A percentile compares a stretch with the other conserved stretches of the same genome.
Evolutionary conservation across 2,888 invertebrate species (phyloP).

Genomic region (Iselma pallidipennis): DNA sequence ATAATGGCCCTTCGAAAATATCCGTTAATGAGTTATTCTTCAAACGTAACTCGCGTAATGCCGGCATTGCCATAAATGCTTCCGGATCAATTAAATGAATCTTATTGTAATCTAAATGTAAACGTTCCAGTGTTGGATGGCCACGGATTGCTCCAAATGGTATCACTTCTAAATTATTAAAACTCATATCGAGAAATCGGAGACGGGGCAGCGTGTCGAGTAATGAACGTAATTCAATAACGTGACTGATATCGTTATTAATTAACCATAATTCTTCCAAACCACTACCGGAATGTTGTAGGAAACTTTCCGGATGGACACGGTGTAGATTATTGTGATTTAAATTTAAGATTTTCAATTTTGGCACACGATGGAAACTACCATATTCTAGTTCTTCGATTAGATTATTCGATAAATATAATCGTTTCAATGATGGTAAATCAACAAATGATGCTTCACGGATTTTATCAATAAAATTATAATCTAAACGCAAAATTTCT

Average conservation of each 20-base stretch:
- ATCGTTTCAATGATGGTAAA: slow-evolving; percentile 68
- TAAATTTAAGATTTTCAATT: slow-evolving; percentile 71
- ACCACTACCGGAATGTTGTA: slow-evolving; percentile 72
- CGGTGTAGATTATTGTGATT: slow-evolving; percentile 76
- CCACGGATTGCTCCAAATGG: slow-evolving; percentile 79
- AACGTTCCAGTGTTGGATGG: slow-evolving; percentile 77
- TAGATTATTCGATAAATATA: slow-evolving; percentile 72
- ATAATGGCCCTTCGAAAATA: slow-evolving; percentile 73
- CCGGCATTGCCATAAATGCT: slow-evolving; percentile 82
- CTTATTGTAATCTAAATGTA: slow-evolving; percentile 80
- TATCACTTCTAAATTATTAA: slow-evolving; percentile 75
- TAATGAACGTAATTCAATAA: slow-evolving; percentile 73
- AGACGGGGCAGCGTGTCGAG: slow-evolving; percentile 78
- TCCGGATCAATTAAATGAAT: slow-evolving; percentile 76
- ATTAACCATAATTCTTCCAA: slow-evolving; percentile 78
- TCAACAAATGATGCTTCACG: slow-evolving; percentile 81
- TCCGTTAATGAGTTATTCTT: slow-evolving; percentile 82
- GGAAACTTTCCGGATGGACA: slow-evolving; percentile 81
- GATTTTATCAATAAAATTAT: slow-evolving; percentile 72
- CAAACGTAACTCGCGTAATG: slow-evolving; percentile 78
- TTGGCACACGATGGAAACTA: slow-evolving; percentile 79
- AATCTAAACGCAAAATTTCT: slow-evolving; percentile 69
- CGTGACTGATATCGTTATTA: slow-evolving; percentile 75
- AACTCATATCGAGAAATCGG: slow-evolving; percentile 77
- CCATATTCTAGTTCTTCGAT: slow-evolving; percentile 78